Evolutionary conservation across 2,797 vertebrate species (phyloP).

Genomic region (Oreonectes daqikongensis): DNA sequence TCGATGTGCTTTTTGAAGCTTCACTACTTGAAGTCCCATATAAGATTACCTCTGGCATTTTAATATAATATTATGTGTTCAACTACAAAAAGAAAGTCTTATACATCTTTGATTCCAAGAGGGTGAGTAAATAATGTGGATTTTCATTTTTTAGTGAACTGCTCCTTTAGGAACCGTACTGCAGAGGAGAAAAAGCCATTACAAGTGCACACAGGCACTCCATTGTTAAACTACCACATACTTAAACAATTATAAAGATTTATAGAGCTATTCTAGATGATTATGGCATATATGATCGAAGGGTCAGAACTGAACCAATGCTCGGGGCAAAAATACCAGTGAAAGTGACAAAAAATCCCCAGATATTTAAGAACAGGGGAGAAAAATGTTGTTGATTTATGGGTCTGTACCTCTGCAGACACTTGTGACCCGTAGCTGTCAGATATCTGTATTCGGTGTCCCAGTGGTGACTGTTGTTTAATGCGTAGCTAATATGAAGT

Average conservation of each 20-base stretch:
- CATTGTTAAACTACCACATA: constrained; percentile 6
- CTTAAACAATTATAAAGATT: constrained; percentile 10
- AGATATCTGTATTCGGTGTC: neutral
- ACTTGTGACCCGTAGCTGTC: neutral
- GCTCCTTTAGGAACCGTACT: neutral
- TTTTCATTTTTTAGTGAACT: too few relatives aligned
- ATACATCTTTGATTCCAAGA: too few relatives aligned
- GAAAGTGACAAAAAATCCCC: neutral
- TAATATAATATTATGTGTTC: too few relatives aligned
- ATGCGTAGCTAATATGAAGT: constrained; percentile 2
- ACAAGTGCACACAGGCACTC: neutral
- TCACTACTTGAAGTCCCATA: too few relatives aligned
- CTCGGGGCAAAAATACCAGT: neutral
- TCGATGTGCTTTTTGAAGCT: too few relatives aligned
- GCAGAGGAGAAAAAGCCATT: neutral
- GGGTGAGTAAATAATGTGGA: too few relatives aligned
- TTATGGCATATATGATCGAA: neutral
- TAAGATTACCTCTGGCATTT: too few relatives aligned
- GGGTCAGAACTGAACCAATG: neutral
- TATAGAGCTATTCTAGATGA: neutral
- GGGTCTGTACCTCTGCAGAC: neutral
- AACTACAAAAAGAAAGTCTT: too few relatives aligned
- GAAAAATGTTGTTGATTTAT: neutral
- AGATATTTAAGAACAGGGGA: neutral
- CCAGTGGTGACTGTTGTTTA: neutral